phyloP scores from a whole-genome alignment of 1,140 invertebrate species.

The Macrobrachium rosenbergii region DNA sequence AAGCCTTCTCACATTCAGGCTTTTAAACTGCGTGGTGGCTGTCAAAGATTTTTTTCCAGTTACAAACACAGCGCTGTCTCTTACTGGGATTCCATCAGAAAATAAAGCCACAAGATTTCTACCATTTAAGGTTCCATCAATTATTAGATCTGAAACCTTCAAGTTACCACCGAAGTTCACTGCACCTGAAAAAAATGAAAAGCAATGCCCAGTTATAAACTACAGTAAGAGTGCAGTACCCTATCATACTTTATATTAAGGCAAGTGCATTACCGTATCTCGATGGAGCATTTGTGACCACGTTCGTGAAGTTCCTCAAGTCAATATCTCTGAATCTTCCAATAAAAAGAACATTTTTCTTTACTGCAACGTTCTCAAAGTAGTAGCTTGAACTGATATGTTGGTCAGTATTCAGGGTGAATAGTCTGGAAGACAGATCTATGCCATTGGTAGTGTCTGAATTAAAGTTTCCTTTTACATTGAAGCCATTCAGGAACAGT shows the following conservation, averaged over 20 bases:
- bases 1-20: neutral
- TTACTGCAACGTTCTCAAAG: neutral
- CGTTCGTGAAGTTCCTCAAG: neutral
- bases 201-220: neutral
- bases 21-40: neutral
- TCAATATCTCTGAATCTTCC: slow-evolving; percentile 35
- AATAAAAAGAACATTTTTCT: slow-evolving; percentile 6
- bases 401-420: slow-evolving; percentile 45
- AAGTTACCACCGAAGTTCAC: neutral
- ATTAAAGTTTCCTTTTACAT: slow-evolving; percentile 11
- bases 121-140: neutral
- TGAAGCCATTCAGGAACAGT: slow-evolving; percentile 14
- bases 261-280: too few relatives aligned
- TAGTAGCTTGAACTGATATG: slow-evolving; percentile 3
- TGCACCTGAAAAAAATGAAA: neutral
- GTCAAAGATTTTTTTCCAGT: slow-evolving; percentile 22
- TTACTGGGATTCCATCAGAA: slow-evolving; percentile 12
- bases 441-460: slow-evolving; percentile 1
- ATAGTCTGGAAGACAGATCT: slow-evolving; percentile 22
- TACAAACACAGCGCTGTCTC: neutral
- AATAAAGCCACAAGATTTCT: neutral
- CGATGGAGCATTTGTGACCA: neutral
- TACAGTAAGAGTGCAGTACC: neutral
- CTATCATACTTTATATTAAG: too few relatives aligned
- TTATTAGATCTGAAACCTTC: neutral